A percentile compares a stretch with the other conserved stretches of the same genome.
Evolutionary conservation across 2,888 invertebrate species (phyloP).

Genomic region (Andrena trimmerana): DNA sequence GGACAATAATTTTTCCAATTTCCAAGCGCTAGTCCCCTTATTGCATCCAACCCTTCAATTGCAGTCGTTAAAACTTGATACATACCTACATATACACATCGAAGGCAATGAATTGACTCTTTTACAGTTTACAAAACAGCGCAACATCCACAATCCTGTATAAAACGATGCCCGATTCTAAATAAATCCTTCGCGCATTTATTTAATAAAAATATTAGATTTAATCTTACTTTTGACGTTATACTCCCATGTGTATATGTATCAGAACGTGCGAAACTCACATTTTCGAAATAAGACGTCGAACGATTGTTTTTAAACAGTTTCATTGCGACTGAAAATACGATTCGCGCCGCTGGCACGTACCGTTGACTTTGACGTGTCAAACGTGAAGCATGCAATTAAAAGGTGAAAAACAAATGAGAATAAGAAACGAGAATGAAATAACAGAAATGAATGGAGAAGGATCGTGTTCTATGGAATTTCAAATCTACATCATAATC

Average conservation of each 20-base stretch:
- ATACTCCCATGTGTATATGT: constrained; percentile 2
- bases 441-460: background rate
- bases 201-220: constrained; percentile 29
- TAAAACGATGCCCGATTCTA: background rate
- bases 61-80: background rate
- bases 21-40: too few relatives aligned
- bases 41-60: too few relatives aligned
- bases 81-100: background rate
- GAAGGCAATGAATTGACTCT: constrained; percentile 1
- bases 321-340: constrained; percentile 34
- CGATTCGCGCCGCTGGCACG: constrained; percentile 21
- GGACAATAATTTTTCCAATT: too few relatives aligned
- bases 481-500: background rate
- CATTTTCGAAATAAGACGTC: constrained; percentile 42
- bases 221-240: constrained; percentile 54
- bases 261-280: constrained; percentile 28
- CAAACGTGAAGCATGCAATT: constrained; percentile 3
- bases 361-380: constrained; percentile 7
- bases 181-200: background rate
- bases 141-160: background rate
- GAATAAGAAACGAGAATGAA: constrained; percentile 14
- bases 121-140: background rate
- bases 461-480: background rate
- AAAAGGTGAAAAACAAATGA: background rate
- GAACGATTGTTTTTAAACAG: constrained; percentile 53